A percentile compares a stretch with the other conserved stretches of the same genome.
Conservation (phyloP, 2,113 vertebrate species). For the Sphaerodactylus townsendi region DNA sequence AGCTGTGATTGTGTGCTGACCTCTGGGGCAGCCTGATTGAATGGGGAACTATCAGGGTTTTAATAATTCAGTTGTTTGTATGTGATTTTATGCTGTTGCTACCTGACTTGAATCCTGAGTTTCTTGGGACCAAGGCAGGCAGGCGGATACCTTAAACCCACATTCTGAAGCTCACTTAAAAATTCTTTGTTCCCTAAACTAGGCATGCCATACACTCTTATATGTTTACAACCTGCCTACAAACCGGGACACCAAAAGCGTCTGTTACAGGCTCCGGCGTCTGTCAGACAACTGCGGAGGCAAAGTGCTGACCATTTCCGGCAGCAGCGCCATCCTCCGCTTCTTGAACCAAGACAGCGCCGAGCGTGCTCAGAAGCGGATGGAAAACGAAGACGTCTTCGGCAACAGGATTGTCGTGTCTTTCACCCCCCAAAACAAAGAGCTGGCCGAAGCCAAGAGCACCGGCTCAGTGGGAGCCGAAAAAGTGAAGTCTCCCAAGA, state of each 20-base stretch:
- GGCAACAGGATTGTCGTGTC: constrained; percentile 91
- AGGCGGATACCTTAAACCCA: too few species aligned
- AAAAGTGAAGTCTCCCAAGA: constrained; percentile 90
- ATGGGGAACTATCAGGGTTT: not conserved
- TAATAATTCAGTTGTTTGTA: not conserved
- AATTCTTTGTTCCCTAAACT: constrained; percentile 68
- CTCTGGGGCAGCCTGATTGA: too few species aligned
- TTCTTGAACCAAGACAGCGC: constrained; percentile 90
- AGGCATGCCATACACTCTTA: constrained; percentile 89
- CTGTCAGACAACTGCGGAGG: constrained; percentile 97
- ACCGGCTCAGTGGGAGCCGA: constrained; percentile 73
- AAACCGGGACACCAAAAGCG: constrained; percentile 90
- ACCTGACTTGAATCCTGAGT: too few species aligned
- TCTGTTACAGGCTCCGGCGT: constrained; percentile 91
- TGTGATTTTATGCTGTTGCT: too few species aligned
- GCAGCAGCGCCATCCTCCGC: constrained; percentile 88
- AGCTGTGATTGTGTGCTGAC: too few species aligned
- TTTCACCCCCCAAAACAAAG: constrained; percentile 83
- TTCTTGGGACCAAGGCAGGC: too few species aligned
- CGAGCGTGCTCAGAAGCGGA: constrained; percentile 90
- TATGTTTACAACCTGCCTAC: constrained; percentile 96
- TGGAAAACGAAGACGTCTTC: constrained; percentile 98
- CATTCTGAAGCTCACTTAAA: not conserved
- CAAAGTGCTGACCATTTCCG: constrained; percentile 91
- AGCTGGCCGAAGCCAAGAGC: constrained; percentile 74